Evolutionary conservation across 2,113 vertebrate species (phyloP), one percentile per base, ranked within the genome.

Genomic region (Poeciliopsis occidentalis): DNA sequence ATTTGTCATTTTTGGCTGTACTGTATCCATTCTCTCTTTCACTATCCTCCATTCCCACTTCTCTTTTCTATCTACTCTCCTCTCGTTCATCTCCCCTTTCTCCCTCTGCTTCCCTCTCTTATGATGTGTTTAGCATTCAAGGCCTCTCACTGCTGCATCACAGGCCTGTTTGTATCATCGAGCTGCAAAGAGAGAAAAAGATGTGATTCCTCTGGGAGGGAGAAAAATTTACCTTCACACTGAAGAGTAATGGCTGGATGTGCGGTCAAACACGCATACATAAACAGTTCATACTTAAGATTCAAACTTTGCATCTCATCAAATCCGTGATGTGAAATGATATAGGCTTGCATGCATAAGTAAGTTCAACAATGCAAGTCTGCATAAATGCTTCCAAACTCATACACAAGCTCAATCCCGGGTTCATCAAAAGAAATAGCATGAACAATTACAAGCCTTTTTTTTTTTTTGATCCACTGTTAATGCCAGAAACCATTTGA

Each of bases 61-160:
- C 61, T 78, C 68, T 73, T 77, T 37, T 84, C 65, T 70, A 57
- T 61, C 83, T 78, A 39, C 62, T 4, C 1, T 64, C 64, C 67
- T 47, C 37, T 60, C 39, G 64, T 68, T 47, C 60, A n/a, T 61
- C 54, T 19, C 41, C 30, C 37, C 64, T 29, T 64, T 47, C 51
- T 34, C 41, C 61, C 63, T 31, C 68, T 82, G 54, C 72, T 70
- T 79, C 60, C 73, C 82, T 78, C 79, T 81, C 88, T 73, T 79
- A 83, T 83, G 81, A 87, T 75, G 83, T 83, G 77, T 89, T 94
- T 91, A 94, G 86, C 86, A 92, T 93, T 91, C 92, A 89, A 82
- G 84, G 88, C 86, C 87, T 89, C 75, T 87, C 88, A 81, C 87
- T 86, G 85, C 89, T 84, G 90, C 89, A 93, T 90, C 88, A 85